Evolutionary conservation across 2,888 invertebrate genomes (phyloP).

Genomic region (Tachystola acroxantha): DNA sequence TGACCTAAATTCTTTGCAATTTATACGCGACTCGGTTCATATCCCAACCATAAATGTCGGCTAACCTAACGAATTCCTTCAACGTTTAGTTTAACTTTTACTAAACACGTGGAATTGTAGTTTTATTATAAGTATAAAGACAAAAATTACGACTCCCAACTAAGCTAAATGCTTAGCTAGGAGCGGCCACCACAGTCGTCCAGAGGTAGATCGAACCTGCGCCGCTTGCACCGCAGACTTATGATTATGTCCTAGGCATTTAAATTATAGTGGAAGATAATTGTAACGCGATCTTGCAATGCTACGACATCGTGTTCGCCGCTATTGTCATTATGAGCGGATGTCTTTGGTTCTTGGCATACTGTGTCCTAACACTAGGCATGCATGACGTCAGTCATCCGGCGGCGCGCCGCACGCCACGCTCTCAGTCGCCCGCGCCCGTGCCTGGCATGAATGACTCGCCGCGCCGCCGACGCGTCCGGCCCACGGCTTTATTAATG

Average conservation of each 20-base stretch:
- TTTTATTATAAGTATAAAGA: too few species aligned
- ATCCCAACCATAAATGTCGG: slow-evolving; percentile 28
- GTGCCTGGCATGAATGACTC: slow-evolving; percentile 49
- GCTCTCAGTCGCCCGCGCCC: slow-evolving; percentile 45
- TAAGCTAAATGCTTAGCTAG: too few species aligned
- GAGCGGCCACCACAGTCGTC: too few species aligned
- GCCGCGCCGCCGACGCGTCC: slow-evolving; percentile 30
- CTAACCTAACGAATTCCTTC: neutral
- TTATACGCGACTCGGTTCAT: slow-evolving; percentile 51
- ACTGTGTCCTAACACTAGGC: slow-evolving; percentile 36
- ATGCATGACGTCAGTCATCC: slow-evolving; percentile 60
- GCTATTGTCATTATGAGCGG: slow-evolving; percentile 50
- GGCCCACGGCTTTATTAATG: slow-evolving; percentile 38
- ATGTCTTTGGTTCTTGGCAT: slow-evolving; percentile 53
- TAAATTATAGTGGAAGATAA: too few species aligned
- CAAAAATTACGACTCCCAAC: too few species aligned
- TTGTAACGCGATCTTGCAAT: slow-evolving; percentile 24
- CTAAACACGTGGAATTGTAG: too few species aligned
- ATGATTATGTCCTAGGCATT: too few species aligned
- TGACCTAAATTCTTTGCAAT: slow-evolving; percentile 65
- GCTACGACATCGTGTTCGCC: slow-evolving; percentile 39
- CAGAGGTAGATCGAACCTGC: too few species aligned
- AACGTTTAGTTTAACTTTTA: too few species aligned
- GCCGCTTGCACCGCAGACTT: too few species aligned
- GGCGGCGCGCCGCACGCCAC: slow-evolving; percentile 37